Conservation (phyloP, 2,888 invertebrate species). For the Auanema sp. region DNA sequence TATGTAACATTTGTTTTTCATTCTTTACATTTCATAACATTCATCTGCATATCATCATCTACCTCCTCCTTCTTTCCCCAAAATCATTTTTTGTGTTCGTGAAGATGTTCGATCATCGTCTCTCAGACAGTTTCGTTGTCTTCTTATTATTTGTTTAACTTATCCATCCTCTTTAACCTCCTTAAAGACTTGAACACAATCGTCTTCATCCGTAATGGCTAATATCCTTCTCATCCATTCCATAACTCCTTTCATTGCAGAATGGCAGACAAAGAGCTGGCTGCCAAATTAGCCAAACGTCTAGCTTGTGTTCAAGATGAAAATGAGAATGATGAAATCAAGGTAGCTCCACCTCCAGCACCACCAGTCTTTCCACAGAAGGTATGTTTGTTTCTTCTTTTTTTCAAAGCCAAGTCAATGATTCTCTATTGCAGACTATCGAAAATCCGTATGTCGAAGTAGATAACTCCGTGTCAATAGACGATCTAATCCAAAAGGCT, state of each 20-base stretch:
- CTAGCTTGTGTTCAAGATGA: conserved; percentile 16
- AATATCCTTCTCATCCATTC: not conserved
- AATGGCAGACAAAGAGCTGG: conserved; percentile 29
- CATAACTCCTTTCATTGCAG: not conserved
- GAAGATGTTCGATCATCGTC: not conserved
- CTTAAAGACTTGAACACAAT: too few species aligned
- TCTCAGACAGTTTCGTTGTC: too few species aligned
- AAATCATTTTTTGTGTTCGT: too few species aligned
- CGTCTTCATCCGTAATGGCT: too few species aligned
- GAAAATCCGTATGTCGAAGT: conserved; percentile 37
- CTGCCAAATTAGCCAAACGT: conserved; percentile 35
- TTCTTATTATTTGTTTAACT: too few species aligned
- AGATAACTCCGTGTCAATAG: conserved; percentile 33
- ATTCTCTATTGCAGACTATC: conserved; percentile 24
- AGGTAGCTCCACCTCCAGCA: conserved; percentile 22
- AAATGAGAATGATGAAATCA: conserved; percentile 2
- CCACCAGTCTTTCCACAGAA: conserved; percentile 33
- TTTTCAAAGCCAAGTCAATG: not conserved
- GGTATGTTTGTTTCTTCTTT: conserved; percentile 2
- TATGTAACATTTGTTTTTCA: too few species aligned
- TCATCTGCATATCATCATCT: not conserved
- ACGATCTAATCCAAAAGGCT: conserved; percentile 41
- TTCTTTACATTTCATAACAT: not conserved
- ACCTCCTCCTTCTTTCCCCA: not conserved
- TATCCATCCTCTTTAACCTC: too few species aligned